Evolutionary conservation across 1,140 invertebrate species (phyloP).

Genomic region (Lamellibrachia luymesi): DNA sequence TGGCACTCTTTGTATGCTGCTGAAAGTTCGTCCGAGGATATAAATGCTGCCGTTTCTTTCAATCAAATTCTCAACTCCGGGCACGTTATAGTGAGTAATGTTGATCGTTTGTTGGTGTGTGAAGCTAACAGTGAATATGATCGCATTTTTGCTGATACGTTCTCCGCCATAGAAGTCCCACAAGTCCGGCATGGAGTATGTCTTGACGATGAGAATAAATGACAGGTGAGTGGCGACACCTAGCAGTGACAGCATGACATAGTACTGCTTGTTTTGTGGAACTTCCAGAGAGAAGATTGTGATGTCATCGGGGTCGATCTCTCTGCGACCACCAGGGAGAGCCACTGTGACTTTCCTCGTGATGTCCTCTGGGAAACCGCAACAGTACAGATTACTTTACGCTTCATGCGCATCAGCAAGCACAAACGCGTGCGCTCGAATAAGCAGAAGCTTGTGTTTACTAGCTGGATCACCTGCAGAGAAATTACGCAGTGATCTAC

Average conservation of each 20-base stretch:
- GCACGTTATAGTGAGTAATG: not conserved
- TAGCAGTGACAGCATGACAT: not conserved
- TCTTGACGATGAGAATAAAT: not conserved
- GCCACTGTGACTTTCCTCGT: not conserved
- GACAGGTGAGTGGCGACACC: not conserved
- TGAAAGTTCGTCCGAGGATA: not conserved
- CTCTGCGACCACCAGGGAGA: not conserved
- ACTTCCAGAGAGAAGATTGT: not conserved
- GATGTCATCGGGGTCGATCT: not conserved
- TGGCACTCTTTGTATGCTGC: not conserved
- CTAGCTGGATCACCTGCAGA: not conserved
- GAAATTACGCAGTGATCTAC: not conserved
- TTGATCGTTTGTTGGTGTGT: not conserved
- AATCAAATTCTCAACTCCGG: not conserved
- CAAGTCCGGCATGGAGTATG: not conserved
- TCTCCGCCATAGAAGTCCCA: not conserved
- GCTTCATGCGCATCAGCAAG: not conserved
- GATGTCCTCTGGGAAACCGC: not conserved
- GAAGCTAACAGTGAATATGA: not conserved
- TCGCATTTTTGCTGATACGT: not conserved
- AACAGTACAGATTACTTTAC: conserved; percentile 1
- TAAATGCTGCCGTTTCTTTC: not conserved
- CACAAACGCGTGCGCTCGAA: not conserved
- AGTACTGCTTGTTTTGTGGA: not conserved
- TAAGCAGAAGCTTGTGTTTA: not conserved